Base-by-base conservation (phyloP, 1,140 invertebrate species). In the Aleiodes sp. region DNA sequence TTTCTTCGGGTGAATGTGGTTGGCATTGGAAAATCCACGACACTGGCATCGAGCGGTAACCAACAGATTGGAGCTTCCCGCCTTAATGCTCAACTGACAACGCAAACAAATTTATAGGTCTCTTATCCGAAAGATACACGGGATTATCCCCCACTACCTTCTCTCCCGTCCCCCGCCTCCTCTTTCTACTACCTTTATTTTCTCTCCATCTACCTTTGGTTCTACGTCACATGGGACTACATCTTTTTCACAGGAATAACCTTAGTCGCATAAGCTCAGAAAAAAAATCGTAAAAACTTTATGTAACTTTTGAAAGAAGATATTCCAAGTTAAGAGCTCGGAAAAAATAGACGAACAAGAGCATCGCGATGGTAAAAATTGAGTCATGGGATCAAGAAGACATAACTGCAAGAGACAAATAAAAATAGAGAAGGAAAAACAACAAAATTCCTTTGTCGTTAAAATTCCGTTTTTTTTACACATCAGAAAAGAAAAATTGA, bases 81-180 rank as follows among this genome's bases (percentile, higher is more conserved):
- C 79, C 82, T 84, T 83, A 84, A 84, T 82, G 79, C 79, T 72
- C 63, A 73, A 77, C 78, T 82, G 84, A 84, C 83, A 84, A 76
- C 77, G 61, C 80, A 84, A 86, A 86, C 84, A 83, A 85, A 86
- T 84, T 85, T 86, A 86, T 86, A 83, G 83, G 76, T 84, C 81
- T 84, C 83, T 84, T 84, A 83, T 82, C 78, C 80, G 77, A 80
- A 80, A 84, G 78, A 86, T 86, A 86, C 84, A 84, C 81, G 77
- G 81, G 83, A 86, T 86, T 85, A 84, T 82, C 80, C 77, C 78
- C 65, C 75, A 61, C 71, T 65, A 73, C 52, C 43, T 61, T 64
- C 24, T 37, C 14, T 28, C 19, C 41, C 37, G 16, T 41, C 59
- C 21, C 28, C 10, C 2, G n/a, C 26, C 46, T 56, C 46, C 7